Base-by-base conservation (phyloP, 1,140 invertebrate species). In the Kradibia gibbosae region DNA sequence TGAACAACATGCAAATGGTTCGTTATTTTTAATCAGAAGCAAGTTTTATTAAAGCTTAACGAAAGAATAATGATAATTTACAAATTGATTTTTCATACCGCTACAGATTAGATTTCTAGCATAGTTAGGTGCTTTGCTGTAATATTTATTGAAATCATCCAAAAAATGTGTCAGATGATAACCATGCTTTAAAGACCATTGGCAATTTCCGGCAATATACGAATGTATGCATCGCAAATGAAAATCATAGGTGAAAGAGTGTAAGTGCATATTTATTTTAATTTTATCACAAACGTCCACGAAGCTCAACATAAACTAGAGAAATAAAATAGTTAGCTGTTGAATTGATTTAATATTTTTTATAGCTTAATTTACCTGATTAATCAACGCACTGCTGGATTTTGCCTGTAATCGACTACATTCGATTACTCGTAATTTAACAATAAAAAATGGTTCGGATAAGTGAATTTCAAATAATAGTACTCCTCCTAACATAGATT, bases 201-300 rank as follows among this genome's bases (percentile, higher is more conserved):
- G 92, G 67, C 90, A 88, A 78, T 92, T 92, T 31, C 93, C 94
- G 82, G 93, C 92, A 45, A 97, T 93, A 84, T 96, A 96, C 0
- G 93, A 93, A 85, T 94, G 93, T 77, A 97, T 93, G 60, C 93
- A 94, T 74, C 96, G 92, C 48, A 97, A 90, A 89, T 97, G 96
- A 88, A 96, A 97, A 88, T 97, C 96, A 85, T 97, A 97, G 0
- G 96, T 96, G 87, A 97, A 97, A 1, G 96, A 97, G 90, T 97
- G 96, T 48, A 97, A 91, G 90, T 97, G 96, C 91, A 96, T 94
- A 50, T 92, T 91, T 55, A 93, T 91, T 89, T 95, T 96, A 39
- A 96, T 94, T 86, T 94, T 94, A 86, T 96, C 95, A 88, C 95
- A 95, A 87, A 95, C 94, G 86, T 96, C 95, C 84, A 96, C 89